Evolutionary conservation across 2,113 vertebrate species (phyloP).

Genomic region (Planiliza haematocheilus): DNA sequence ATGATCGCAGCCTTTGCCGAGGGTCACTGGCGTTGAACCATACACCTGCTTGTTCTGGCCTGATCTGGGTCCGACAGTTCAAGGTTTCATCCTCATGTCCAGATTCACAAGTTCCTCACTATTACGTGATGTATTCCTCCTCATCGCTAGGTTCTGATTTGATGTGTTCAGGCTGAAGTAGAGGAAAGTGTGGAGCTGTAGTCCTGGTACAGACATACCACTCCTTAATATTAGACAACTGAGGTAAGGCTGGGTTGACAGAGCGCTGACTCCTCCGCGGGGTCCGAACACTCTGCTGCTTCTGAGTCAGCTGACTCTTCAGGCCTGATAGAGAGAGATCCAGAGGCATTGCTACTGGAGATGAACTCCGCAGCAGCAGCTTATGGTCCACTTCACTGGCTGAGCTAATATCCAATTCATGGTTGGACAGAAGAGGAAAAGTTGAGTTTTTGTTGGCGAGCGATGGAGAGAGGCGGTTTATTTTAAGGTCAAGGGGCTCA

Average conservation of each 20-base stretch:
- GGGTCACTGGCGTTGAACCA: slow-evolving; percentile 35
- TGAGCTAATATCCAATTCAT: slow-evolving; percentile 39
- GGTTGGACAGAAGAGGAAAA: slow-evolving; percentile 61
- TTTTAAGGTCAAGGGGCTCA: slow-evolving; percentile 79
- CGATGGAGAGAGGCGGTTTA: slow-evolving; percentile 66
- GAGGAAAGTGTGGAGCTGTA: slow-evolving; percentile 68
- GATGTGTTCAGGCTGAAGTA: slow-evolving; percentile 77
- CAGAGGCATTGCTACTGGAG: slow-evolving; percentile 68
- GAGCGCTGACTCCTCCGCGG: slow-evolving; percentile 67
- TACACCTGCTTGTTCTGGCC: slow-evolving; percentile 46
- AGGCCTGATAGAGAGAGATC: slow-evolving; percentile 79
- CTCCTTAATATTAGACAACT: slow-evolving; percentile 96
- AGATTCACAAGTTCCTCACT: not conserved
- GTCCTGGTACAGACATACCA: slow-evolving; percentile 96
- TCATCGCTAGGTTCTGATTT: slow-evolving; percentile 78
- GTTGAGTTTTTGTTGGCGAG: slow-evolving; percentile 30
- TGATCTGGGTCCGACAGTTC: slow-evolving; percentile 31
- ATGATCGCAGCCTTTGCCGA: slow-evolving; percentile 15
- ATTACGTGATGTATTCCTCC: slow-evolving; percentile 77
- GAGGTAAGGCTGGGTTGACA: slow-evolving; percentile 88
- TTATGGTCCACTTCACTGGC: slow-evolving; percentile 54
- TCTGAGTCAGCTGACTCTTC: slow-evolving; percentile 80
- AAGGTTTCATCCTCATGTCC: slow-evolving; percentile 19
- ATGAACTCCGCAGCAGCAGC: slow-evolving; percentile 68
- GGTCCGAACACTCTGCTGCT: slow-evolving; percentile 62